A percentile compares a stretch with the other conserved stretches of the same genome.
These are phyloP conservation scores for Darevskia nairensis DNA, from an alignment of 2,797 vertebrate species.

Conservation along the genomic window DNA sequence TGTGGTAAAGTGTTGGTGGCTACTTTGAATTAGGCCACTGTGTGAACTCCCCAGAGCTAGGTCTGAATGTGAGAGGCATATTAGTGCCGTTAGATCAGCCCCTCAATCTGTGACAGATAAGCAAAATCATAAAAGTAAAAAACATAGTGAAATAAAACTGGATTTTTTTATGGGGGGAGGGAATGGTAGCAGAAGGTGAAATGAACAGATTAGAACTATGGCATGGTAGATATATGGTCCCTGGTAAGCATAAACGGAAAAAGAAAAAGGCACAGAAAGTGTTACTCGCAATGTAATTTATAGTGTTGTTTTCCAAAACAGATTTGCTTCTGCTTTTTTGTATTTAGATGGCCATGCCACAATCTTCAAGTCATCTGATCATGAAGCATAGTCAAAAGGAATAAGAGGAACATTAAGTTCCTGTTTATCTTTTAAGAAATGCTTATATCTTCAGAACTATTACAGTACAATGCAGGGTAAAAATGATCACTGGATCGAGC, in stretches of 20 bases:
- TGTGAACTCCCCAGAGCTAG: neutral
- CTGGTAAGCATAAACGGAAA: slow-evolving; percentile 9
- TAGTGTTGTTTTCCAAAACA: slow-evolving; percentile 53
- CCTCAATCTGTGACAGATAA: neutral
- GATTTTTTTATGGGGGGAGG: slow-evolving; percentile 38
- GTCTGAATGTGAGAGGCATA: neutral
- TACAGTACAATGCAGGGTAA: slow-evolving; percentile 35
- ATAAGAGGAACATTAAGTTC: slow-evolving; percentile 66
- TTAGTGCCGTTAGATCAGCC: neutral
- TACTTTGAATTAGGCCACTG: neutral
- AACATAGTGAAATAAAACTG: slow-evolving; percentile 22
- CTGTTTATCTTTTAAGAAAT: slow-evolving; percentile 42
- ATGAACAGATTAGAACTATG: slow-evolving; percentile 32
- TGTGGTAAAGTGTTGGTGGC: neutral
- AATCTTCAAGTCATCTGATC: slow-evolving; percentile 52
- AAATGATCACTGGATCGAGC: neutral
- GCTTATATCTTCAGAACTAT: slow-evolving; percentile 59
- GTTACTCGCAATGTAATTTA: slow-evolving; percentile 40
- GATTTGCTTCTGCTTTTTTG: neutral
- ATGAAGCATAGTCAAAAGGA: slow-evolving; percentile 39
- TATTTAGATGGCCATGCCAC: neutral
- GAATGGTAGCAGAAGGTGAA: slow-evolving; percentile 29
- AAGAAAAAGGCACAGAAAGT: slow-evolving; percentile 51
- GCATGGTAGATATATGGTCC: slow-evolving; percentile 23
- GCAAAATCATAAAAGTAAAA: slow-evolving; percentile 11